Evolutionary conservation across 2,888 invertebrate species (phyloP).

Genomic region (Drosophila seclusa): DNA sequence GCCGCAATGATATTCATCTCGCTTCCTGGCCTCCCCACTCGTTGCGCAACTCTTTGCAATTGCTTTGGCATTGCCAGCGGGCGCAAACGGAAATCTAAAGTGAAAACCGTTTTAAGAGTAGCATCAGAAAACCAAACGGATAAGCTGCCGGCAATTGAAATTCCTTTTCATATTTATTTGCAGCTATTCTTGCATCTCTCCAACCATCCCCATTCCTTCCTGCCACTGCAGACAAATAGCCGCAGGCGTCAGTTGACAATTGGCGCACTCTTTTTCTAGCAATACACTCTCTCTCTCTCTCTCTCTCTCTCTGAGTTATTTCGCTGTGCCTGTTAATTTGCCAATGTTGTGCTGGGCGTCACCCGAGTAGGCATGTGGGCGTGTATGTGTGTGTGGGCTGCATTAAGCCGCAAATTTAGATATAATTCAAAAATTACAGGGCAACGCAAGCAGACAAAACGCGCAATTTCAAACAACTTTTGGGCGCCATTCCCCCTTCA

Average conservation of each 20-base stretch:
- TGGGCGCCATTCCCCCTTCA: slow-evolving; percentile 13
- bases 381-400: slow-evolving; percentile 18
- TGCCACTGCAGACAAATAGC: slow-evolving; percentile 43
- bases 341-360: slow-evolving; percentile 24
- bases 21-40: neutral
- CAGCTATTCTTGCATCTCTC: slow-evolving; percentile 16
- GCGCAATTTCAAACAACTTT: slow-evolving; percentile 57
- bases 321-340: slow-evolving; percentile 21
- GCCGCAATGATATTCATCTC: slow-evolving; percentile 72
- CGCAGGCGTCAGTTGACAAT: slow-evolving; percentile 80
- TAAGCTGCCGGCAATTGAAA: slow-evolving; percentile 67
- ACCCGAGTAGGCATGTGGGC: slow-evolving; percentile 14
- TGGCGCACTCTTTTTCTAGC: slow-evolving; percentile 38
- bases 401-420: slow-evolving; percentile 64
- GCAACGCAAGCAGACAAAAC: slow-evolving; percentile 50
- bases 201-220: neutral
- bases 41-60: slow-evolving; percentile 18
- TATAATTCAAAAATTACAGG: slow-evolving; percentile 82
- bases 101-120: slow-evolving; percentile 80
- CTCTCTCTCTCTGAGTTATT: neutral
- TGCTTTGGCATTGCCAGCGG: slow-evolving; percentile 38
- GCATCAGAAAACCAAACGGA: slow-evolving; percentile 15
- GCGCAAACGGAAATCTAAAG: slow-evolving; percentile 75
- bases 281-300: neutral
- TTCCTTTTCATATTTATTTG: slow-evolving; percentile 52